A percentile compares a stretch with the other conserved stretches of the same genome.
Evolutionary conservation across 2,113 vertebrate genomes (phyloP).

Genomic region (Garra rufa): DNA sequence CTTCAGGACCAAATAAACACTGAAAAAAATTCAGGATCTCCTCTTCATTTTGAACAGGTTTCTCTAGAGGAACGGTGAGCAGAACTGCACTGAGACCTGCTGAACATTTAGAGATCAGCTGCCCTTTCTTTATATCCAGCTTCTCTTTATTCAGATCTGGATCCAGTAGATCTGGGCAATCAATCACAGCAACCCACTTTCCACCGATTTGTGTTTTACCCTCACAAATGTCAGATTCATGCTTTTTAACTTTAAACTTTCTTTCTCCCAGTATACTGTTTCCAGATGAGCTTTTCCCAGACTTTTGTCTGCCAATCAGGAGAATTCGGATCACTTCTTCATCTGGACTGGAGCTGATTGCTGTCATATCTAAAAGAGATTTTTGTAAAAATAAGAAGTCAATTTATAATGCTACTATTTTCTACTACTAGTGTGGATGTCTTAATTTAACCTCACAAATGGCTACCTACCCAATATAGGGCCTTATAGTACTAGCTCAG

Average conservation of each 20-base stretch:
- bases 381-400: too few relatives aligned
- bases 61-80: background rate
- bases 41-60: background rate
- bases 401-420: too few relatives aligned
- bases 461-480: too few relatives aligned
- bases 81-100: background rate
- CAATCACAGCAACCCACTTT: background rate
- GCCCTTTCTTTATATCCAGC: background rate
- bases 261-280: background rate
- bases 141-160: background rate
- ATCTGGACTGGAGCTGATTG: background rate
- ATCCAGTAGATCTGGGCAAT: background rate
- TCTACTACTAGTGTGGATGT: too few relatives aligned
- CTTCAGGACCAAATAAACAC: background rate
- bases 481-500: too few relatives aligned
- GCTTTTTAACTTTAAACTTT: too few relatives aligned
- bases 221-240: too few relatives aligned
- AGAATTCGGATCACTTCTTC: background rate
- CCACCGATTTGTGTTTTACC: background rate
- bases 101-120: background rate
- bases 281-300: background rate
- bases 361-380: background rate
- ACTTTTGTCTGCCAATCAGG: background rate
- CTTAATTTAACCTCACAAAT: too few relatives aligned
- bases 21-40: background rate